Base-by-base conservation (phyloP, 2,888 invertebrate species). In the Ophraella communa region DNA sequence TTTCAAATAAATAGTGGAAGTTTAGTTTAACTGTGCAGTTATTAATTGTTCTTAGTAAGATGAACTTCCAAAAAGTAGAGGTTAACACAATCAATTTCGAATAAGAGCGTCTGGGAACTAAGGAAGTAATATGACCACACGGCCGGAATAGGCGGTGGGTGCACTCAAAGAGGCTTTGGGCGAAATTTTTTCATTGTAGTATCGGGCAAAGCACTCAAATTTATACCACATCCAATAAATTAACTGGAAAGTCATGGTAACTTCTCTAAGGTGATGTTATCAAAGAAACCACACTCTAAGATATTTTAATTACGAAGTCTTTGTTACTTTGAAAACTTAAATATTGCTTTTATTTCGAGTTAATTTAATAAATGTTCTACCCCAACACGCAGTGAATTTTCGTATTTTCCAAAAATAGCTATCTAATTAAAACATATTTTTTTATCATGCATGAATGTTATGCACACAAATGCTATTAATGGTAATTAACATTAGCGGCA, bases 211-310 rank as follows among this genome's bases (percentile, higher is more conserved):
- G 67, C 70, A 68, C 70, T 70, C 68, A 69, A 68, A 70, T 68
- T 67, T 66, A 67, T 71, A 65, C 71, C 69, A 71, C 69, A 69
- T 71, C 72, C 70, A 71, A 72, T 62, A 57, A 66, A 63, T 64
- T 66, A 63, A 59, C 59, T 66, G 44, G 42, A 64, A 64, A 60
- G 58, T 55, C 42, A 65, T 62, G 62, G 67, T 62, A 68, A 70
- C 66, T 67, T 67, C 68, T 69, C 69, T 70, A 73, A 73, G 74
- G 74, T 73, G 73, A 73, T 71, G 68, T 71, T 68, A 69, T 76
- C 76, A 76, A 74, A 75, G 74, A 69, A 72, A 71, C 75, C 73
- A 68, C 74, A 73, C 69, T 72, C 59, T 63, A 45, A 62, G 62
- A 60, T 63, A 49, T 66, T 66, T 63, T 63, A 66, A 66, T 63